Conservation (phyloP, 2,888 invertebrate genomes). For the Chorisops tibialis region DNA sequence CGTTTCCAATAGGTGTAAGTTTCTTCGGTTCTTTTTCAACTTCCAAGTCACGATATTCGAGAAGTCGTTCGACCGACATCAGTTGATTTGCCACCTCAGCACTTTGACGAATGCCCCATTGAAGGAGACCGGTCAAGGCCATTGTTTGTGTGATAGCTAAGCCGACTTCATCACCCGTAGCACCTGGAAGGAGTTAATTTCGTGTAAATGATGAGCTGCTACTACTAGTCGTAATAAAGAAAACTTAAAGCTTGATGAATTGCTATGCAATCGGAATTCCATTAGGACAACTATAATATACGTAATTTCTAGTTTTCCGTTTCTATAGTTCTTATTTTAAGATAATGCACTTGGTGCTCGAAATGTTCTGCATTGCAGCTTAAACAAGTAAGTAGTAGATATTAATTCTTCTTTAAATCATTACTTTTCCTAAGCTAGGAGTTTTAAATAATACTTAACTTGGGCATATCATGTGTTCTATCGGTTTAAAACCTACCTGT, state of each 20-base stretch:
- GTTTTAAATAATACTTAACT: neutral
- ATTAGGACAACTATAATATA: too few species aligned
- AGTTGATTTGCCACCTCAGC: slow-evolving; percentile 67
- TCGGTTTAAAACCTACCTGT: slow-evolving; percentile 33
- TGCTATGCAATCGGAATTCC: too few species aligned
- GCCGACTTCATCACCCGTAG: slow-evolving; percentile 53
- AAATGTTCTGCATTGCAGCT: too few species aligned
- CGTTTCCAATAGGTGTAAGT: slow-evolving; percentile 23
- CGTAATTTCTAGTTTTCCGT: too few species aligned
- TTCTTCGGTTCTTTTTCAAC: slow-evolving; percentile 52
- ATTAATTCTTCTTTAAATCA: neutral
- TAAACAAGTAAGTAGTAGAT: neutral
- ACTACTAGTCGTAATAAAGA: too few species aligned
- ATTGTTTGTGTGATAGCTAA: slow-evolving; percentile 57
- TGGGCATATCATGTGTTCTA: too few species aligned
- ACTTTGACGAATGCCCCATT: slow-evolving; percentile 72
- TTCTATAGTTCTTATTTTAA: too few species aligned
- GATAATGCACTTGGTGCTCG: too few species aligned
- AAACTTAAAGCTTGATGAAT: too few species aligned
- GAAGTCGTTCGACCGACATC: slow-evolving; percentile 69
- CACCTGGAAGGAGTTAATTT: slow-evolving; percentile 2
- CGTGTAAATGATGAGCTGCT: too few species aligned
- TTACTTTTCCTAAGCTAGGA: neutral
- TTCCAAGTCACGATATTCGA: slow-evolving; percentile 58
- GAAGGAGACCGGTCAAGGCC: slow-evolving; percentile 55